A percentile compares a stretch with the other conserved stretches of the same genome.
Evolutionary conservation across 2,888 invertebrate genomes (phyloP).

Genomic region (Miltochrista miniata): DNA sequence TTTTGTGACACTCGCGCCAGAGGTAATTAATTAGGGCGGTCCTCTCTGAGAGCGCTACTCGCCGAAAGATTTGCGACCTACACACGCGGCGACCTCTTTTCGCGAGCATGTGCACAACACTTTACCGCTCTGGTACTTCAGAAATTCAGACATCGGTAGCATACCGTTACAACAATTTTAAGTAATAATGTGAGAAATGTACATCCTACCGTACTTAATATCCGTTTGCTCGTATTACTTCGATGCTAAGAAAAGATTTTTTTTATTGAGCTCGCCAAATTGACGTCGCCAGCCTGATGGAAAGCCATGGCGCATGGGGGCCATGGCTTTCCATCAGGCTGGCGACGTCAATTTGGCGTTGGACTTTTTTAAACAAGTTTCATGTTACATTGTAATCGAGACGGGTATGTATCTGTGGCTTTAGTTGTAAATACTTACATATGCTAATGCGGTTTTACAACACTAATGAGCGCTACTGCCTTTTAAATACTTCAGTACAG

Average conservation of each 20-base stretch:
- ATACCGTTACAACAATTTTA: no score
- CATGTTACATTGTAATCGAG: neutral
- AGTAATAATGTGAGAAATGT: no score
- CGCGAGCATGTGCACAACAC: neutral
- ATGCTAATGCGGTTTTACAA: neutral
- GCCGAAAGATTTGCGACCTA: conserved; percentile 49
- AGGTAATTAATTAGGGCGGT: conserved; percentile 76
- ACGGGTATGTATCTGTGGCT: no score
- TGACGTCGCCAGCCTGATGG: no score
- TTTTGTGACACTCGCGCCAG: conserved; percentile 61
- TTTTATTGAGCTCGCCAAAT: no score
- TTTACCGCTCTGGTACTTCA: neutral
- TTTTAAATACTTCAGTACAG: neutral
- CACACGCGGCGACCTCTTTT: conserved; percentile 14
- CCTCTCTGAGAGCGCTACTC: conserved; percentile 45
- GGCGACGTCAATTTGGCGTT: no score
- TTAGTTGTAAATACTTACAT: no score
- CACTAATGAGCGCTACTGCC: neutral
- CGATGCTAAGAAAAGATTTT: no score
- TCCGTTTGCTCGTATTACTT: no score
- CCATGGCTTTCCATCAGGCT: no score
- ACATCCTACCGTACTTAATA: no score
- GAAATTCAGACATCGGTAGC: conserved; percentile 2
- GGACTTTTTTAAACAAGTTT: neutral
- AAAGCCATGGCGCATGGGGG: no score